Evolutionary conservation across 2,113 vertebrate genomes (phyloP).

Genomic region (Crotophaga sulcirostris): DNA sequence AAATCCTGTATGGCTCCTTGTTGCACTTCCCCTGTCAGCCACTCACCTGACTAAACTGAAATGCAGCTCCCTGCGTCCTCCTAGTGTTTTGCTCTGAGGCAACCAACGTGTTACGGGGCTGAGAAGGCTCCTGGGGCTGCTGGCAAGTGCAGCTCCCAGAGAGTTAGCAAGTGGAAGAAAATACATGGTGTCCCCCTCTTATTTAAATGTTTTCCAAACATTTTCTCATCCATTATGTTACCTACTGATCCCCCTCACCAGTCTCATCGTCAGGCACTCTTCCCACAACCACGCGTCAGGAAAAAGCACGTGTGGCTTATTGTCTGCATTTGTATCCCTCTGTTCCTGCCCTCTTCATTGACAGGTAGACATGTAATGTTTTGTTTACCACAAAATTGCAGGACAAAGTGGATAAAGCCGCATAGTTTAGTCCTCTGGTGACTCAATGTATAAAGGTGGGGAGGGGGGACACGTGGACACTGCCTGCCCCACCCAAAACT

Average conservation of each 20-base stretch:
- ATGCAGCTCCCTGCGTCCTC: background rate
- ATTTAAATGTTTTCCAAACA: background rate
- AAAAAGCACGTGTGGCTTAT: background rate
- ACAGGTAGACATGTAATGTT: background rate
- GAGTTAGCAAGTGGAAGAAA: background rate
- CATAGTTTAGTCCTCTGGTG: background rate
- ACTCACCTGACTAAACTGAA: background rate
- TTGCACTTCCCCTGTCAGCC: background rate
- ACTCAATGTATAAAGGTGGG: background rate
- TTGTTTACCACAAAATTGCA: background rate
- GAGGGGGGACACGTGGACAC: rapidly evolving
- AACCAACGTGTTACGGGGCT: rapidly evolving
- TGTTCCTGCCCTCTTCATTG: background rate
- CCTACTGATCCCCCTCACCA: background rate
- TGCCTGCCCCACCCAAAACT: background rate
- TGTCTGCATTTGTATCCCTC: background rate
- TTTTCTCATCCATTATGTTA: background rate
- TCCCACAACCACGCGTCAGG: rapidly evolving
- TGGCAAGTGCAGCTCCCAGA: background rate
- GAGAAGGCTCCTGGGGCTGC: background rate
- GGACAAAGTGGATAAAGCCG: background rate
- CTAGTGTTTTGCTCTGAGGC: background rate
- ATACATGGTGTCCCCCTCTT: background rate
- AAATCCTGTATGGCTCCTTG: rapidly evolving
- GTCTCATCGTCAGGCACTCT: background rate